Conservation (phyloP, 92 coral and sea anemone genomes). For the Scolanthus callimorphus region DNA sequence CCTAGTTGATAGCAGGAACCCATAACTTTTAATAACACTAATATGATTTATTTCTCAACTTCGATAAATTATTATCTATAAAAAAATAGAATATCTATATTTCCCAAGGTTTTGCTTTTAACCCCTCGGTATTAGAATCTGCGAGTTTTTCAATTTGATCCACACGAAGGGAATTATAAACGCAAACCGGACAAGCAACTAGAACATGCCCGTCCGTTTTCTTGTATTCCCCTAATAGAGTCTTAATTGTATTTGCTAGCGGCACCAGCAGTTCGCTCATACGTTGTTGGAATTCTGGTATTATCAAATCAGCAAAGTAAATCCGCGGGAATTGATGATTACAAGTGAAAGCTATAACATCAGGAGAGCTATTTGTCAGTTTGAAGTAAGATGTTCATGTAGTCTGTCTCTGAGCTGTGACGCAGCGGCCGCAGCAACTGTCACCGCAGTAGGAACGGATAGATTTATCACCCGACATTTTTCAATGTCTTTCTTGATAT, state of each 20-base stretch:
- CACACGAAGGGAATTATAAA: constrained; percentile 77
- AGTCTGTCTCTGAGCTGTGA: constrained; percentile 72
- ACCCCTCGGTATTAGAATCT: constrained; percentile 17
- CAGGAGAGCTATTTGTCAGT: constrained; percentile 23
- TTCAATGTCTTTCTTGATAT: constrained; percentile 78
- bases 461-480: constrained; percentile 62
- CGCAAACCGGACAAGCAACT: constrained; percentile 92
- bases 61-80: no score
- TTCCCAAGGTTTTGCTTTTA: constrained; percentile 60
- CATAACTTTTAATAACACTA: no score
- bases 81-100: constrained; percentile 43
- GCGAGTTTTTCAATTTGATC: constrained; percentile 57
- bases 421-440: constrained; percentile 86
- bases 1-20: no score
- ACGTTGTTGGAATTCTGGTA: constrained; percentile 93
- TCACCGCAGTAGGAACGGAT: constrained; percentile 83
- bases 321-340: constrained; percentile 86
- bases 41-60: no score
- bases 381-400: constrained; percentile 20
- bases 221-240: constrained; percentile 51
- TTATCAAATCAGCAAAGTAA: constrained; percentile 66
- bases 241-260: constrained; percentile 65
- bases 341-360: constrained; percentile 86
- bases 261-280: constrained; percentile 76
- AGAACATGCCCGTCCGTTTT: constrained; percentile 53